Percentiles rank a stretch among this genome's conserved stretches.
Conservation (phyloP, 2,113 vertebrate species). For the Dolichotis patagonum region DNA sequence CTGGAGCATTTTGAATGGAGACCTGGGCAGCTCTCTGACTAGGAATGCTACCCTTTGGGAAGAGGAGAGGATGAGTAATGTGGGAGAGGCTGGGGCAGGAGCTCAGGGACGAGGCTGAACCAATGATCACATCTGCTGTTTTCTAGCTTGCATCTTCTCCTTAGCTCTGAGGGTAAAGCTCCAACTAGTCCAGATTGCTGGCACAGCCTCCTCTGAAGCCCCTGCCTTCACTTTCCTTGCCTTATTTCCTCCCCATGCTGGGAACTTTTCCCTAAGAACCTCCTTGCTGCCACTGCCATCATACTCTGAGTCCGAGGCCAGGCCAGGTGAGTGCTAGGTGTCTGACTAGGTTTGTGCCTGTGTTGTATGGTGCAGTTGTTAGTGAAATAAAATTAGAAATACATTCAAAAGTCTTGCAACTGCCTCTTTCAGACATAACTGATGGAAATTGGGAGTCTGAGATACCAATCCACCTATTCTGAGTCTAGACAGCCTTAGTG, state of each 20-base stretch:
- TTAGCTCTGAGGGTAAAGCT: neutral
- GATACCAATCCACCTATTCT: neutral
- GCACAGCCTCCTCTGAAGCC: neutral
- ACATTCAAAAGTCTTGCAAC: neutral
- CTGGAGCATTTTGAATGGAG: neutral
- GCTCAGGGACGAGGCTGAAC: neutral
- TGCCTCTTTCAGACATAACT: neutral
- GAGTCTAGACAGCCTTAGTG: neutral
- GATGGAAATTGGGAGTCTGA: neutral
- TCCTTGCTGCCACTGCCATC: too few species aligned
- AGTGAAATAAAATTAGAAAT: constrained; percentile 21
- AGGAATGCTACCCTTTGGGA: neutral
- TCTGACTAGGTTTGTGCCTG: neutral
- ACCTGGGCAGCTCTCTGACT: neutral
- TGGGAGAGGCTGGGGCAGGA: neutral
- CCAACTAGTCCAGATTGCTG: neutral
- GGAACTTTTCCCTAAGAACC: neutral
- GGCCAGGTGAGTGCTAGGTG: neutral
- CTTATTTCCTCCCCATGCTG: neutral
- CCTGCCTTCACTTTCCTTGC: neutral
- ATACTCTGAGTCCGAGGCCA: too few species aligned
- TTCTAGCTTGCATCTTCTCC: neutral
- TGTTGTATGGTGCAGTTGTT: neutral
- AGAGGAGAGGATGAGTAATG: neutral
- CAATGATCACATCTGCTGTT: too few species aligned